Conservation (phyloP, 2,113 vertebrate species). For the Centropus bengalensis region DNA sequence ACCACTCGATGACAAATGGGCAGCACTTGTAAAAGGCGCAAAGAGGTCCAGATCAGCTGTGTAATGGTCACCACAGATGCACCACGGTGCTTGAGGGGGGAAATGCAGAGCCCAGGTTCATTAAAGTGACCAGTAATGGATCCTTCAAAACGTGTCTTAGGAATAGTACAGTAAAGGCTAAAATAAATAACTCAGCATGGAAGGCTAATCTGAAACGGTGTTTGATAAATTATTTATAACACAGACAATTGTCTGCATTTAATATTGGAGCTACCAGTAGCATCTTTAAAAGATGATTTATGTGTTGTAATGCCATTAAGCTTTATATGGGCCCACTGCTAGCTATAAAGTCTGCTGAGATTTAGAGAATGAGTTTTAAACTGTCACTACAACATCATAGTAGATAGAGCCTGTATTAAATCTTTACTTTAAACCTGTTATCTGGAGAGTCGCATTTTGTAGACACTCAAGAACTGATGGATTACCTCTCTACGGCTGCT, state of each 20-base stretch:
- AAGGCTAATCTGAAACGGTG: conserved; percentile 83
- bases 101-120: conserved; percentile 81
- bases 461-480: conserved; percentile 88
- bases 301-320: conserved; percentile 93
- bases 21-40: conserved; percentile 82
- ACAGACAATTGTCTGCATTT: conserved; percentile 93
- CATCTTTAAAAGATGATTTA: conserved; percentile 99
- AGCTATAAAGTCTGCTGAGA: conserved; percentile 93
- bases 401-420: conserved; percentile 87
- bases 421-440: conserved; percentile 91
- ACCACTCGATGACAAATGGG: conserved; percentile 91
- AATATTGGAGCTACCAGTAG: conserved; percentile 92
- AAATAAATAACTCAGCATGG: conserved; percentile 90
- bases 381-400: conserved; percentile 87
- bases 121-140: conserved; percentile 91
- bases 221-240: conserved; percentile 99
- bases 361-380: conserved; percentile 95
- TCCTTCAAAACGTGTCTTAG: conserved; percentile 89
- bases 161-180: conserved; percentile 86
- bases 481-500: conserved; percentile 78
- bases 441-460: conserved; percentile 91
- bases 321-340: conserved; percentile 92
- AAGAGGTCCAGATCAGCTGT: conserved; percentile 75
- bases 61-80: conserved; percentile 91
- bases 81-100: conserved; percentile 82